Conservation (phyloP, 2,113 vertebrate genomes). For the Anhinga rufa region DNA sequence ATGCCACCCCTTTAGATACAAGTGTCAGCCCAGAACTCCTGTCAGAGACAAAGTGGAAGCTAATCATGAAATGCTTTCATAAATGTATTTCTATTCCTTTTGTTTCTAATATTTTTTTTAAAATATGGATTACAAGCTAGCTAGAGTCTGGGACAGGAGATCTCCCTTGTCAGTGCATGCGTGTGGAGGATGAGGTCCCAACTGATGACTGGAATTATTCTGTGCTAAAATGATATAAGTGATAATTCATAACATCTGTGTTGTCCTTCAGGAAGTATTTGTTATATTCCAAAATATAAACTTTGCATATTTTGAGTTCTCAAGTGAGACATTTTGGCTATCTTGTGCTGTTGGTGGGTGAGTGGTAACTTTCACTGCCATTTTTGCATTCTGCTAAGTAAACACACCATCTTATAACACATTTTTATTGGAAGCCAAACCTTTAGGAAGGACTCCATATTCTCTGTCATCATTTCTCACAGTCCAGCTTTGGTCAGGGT, state of each 20-base stretch:
- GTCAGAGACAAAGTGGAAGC: neutral
- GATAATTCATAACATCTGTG: slow-evolving; percentile 1
- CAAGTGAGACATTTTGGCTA: neutral
- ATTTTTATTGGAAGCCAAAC: neutral
- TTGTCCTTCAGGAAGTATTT: slow-evolving; percentile 2
- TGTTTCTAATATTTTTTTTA: neutral
- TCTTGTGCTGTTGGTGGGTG: neutral
- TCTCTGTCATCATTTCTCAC: neutral
- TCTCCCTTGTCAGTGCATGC: neutral
- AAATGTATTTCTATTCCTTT: neutral
- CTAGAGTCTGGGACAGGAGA: neutral
- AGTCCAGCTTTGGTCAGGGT: neutral
- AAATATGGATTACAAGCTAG: neutral
- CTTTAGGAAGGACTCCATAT: neutral
- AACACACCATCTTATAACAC: neutral
- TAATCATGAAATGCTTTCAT: neutral
- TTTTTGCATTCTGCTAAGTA: neutral
- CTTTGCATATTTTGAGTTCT: neutral
- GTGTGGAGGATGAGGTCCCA: neutral
- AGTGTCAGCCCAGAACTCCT: neutral
- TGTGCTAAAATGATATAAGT: neutral
- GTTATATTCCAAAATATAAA: neutral
- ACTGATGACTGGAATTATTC: neutral
- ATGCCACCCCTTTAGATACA: neutral
- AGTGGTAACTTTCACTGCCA: neutral